phyloP scores from a whole-genome alignment of 2,113 vertebrate species.

The Silurus glanis region DNA sequence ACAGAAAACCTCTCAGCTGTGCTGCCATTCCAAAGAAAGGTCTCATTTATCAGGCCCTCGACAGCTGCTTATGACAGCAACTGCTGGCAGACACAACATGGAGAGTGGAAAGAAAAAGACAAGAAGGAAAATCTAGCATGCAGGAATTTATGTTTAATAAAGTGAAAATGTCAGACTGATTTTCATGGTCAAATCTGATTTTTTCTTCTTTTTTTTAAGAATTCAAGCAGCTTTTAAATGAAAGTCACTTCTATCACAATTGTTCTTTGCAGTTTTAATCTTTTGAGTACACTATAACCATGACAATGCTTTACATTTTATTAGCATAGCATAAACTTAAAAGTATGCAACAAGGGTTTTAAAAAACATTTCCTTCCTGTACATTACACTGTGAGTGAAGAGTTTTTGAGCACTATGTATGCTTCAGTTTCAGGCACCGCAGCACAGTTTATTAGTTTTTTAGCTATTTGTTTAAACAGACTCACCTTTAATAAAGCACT shows the following conservation, averaged over 20 bases:
- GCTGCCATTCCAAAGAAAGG: conserved; percentile 59
- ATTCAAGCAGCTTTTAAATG: background rate
- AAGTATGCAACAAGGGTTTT: background rate
- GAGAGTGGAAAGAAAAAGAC: conserved; percentile 7
- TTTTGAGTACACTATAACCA: background rate
- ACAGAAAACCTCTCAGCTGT: conserved; percentile 60
- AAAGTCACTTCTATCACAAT: background rate
- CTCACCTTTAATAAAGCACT: background rate
- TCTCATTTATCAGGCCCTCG: conserved; percentile 59
- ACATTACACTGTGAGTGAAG: background rate
- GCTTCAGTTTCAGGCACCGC: background rate
- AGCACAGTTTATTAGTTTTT: background rate
- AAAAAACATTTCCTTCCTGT: background rate
- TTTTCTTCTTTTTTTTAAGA: background rate
- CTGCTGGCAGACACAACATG: conserved; percentile 28
- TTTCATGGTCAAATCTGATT: background rate
- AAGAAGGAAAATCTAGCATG: background rate
- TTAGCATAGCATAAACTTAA: background rate
- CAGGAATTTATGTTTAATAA: conserved; percentile 6
- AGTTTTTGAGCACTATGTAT: background rate
- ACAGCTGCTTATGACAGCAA: conserved; percentile 60
- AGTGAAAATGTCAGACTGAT: background rate
- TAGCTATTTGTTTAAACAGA: background rate
- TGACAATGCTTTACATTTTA: background rate
- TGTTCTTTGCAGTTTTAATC: background rate